A percentile compares a stretch with the other conserved stretches of the same genome.
Conservation (phyloP, 1,140 invertebrate genomes). For the Ostrea denselamellosa region DNA sequence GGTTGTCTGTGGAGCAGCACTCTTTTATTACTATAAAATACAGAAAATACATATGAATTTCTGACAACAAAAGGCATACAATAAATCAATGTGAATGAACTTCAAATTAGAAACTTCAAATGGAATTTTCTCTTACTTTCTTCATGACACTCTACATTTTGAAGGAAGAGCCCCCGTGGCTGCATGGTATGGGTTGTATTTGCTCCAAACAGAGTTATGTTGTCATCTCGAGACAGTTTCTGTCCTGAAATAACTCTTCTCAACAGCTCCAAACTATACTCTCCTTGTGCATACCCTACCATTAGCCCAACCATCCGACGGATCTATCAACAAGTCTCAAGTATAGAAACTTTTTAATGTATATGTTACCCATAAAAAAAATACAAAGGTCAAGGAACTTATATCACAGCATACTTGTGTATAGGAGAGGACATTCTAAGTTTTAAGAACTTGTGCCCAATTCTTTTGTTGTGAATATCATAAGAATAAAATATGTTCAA, state of each 20-base stretch:
- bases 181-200: not conserved
- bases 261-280: not conserved
- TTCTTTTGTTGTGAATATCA: too few relatives aligned
- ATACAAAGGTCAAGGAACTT: too few relatives aligned
- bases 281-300: slow-evolving; percentile 13
- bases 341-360: too few relatives aligned
- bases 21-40: not conserved
- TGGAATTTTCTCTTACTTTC: not conserved
- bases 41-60: not conserved
- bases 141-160: not conserved
- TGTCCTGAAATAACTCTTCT: not conserved
- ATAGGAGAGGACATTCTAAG: too few relatives aligned
- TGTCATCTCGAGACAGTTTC: not conserved
- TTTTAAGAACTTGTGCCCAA: too few relatives aligned
- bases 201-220: not conserved
- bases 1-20: not conserved
- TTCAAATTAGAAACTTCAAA: too few relatives aligned
- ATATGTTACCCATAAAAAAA: too few relatives aligned
- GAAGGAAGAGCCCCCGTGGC: not conserved
- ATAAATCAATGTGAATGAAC: too few relatives aligned
- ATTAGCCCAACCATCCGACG: slow-evolving; percentile 5
- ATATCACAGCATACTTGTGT: too few relatives aligned
- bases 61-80: not conserved
- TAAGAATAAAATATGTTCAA: too few relatives aligned
- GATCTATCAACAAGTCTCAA: not conserved